Evolutionary conservation across 1,140 invertebrate species (phyloP), one percentile per base, ranked within the genome.

Genomic region (Anadara kagoshimensis): DNA sequence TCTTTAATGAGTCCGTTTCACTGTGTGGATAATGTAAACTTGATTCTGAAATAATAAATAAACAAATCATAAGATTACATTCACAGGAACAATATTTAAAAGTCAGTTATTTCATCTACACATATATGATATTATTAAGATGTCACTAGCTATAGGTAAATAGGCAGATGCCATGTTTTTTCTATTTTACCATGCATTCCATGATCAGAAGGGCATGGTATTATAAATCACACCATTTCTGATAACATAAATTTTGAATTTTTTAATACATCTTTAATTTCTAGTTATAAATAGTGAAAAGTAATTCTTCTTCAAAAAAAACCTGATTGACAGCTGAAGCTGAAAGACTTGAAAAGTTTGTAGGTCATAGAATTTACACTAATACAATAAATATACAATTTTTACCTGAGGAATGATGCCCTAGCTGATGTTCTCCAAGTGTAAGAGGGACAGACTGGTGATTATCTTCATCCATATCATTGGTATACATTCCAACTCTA

Each of bases 1-100:
- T 87, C 58, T 79, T 81, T 56, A 85, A 58, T 22, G 85, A 84
- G 76, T 86, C 84, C 44, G 80, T 81, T 51, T 87, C 85, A 78
- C 84, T 85, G 71, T 74, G 78, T n/a, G 79, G 78, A 67, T 85
- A 84, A 69, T 82, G 80, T 16, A 83, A 64, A 73, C 82, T 83
- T 36, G 76, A 75, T 29, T 79, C 79, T 80, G 63, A 20, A 76
- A 71, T 56, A 3, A 36, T 36, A 36, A 56, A 20, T 57, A 44
- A 69, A 57, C 63, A 57, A 65, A n/a, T 16, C 4, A 44, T 47
- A 44, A 43, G 29, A n/a, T 24, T n/a, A 63, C 44, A 36, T 36
- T 36, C 29, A 36, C 29, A 36, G 29, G 29, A 36, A 36, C 2
- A 36, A 36, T 36, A 36, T 36, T 36, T 2, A 36, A 2, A 36